Evolutionary conservation across 2,888 invertebrate species (phyloP).

Genomic region (Protonemura montana): DNA sequence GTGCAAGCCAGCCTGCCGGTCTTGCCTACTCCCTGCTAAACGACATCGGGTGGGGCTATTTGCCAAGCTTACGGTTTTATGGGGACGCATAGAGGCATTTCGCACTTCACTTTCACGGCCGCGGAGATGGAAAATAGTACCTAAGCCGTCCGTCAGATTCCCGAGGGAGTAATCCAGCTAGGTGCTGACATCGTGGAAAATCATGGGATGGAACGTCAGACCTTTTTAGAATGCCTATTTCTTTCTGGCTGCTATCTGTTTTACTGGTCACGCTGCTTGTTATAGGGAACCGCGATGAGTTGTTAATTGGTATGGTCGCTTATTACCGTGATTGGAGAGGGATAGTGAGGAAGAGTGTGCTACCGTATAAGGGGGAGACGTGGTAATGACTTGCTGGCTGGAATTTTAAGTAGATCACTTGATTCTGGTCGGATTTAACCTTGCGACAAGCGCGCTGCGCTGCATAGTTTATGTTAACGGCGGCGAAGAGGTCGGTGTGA

Average conservation of each 20-base stretch:
- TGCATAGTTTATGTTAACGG: background rate
- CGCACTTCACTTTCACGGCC: background rate
- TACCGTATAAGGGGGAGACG: background rate
- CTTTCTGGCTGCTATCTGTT: too few relatives aligned
- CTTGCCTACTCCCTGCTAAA: too few relatives aligned
- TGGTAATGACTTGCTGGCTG: background rate
- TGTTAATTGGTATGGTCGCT: background rate
- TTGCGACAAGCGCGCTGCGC: background rate
- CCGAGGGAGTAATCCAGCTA: too few relatives aligned
- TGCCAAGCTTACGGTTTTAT: too few relatives aligned
- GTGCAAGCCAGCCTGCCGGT: too few relatives aligned
- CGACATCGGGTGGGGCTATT: too few relatives aligned
- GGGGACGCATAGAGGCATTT: background rate
- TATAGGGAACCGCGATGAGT: background rate
- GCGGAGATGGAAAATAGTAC: background rate
- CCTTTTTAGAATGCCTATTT: too few relatives aligned
- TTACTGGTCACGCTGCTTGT: too few relatives aligned
- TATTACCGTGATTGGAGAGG: background rate
- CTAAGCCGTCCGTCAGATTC: background rate
- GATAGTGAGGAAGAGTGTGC: slow-evolving; percentile 2
- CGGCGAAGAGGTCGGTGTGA: background rate
- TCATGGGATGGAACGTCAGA: too few relatives aligned
- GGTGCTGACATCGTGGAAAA: too few relatives aligned
- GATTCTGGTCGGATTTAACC: background rate
- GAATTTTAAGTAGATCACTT: slow-evolving; percentile 7